These are phyloP conservation scores for Drosophila sechellia DNA, from an alignment of 1,140 invertebrate species.

Conservation along the genomic window DNA sequence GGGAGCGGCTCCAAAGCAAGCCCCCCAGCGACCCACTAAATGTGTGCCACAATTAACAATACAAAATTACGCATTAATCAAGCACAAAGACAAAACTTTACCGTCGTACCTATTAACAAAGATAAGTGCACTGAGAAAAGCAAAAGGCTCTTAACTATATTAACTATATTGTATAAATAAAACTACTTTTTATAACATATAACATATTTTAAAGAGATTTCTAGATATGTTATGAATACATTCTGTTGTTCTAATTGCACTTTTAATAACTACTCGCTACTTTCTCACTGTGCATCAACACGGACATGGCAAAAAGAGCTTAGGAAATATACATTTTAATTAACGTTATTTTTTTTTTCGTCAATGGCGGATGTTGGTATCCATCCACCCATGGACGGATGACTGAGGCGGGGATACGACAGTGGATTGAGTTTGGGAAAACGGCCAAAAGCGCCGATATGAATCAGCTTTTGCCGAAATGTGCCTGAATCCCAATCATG, in stretches of 20 bases:
- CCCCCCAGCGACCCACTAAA: constrained; percentile 20
- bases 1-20: constrained; percentile 8
- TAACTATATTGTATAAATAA: not conserved
- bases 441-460: constrained; percentile 64
- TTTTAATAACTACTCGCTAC: not conserved
- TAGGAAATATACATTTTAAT: constrained; percentile 68
- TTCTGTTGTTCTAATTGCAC: not conserved
- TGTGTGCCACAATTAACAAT: constrained; percentile 74
- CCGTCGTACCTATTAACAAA: constrained; percentile 1
- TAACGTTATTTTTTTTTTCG: constrained; percentile 43
- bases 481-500: constrained; percentile 59
- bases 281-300: not conserved
- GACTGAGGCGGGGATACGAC: constrained; percentile 9
- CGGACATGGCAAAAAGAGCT: constrained; percentile 10
- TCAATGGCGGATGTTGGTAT: constrained; percentile 38
- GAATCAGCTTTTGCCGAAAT: constrained; percentile 73
- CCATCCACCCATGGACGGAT: not conserved
- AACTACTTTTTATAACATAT: not conserved
- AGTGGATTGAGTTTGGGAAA: constrained; percentile 28
- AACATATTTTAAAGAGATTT: no score
- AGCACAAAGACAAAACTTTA: constrained; percentile 57
- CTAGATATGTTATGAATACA: no score
- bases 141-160: not conserved
- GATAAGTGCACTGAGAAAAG: not conserved
- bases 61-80: constrained; percentile 77